Evolutionary conservation across 2,888 invertebrate genomes (phyloP).

Genomic region (Cybosia mesomella): DNA sequence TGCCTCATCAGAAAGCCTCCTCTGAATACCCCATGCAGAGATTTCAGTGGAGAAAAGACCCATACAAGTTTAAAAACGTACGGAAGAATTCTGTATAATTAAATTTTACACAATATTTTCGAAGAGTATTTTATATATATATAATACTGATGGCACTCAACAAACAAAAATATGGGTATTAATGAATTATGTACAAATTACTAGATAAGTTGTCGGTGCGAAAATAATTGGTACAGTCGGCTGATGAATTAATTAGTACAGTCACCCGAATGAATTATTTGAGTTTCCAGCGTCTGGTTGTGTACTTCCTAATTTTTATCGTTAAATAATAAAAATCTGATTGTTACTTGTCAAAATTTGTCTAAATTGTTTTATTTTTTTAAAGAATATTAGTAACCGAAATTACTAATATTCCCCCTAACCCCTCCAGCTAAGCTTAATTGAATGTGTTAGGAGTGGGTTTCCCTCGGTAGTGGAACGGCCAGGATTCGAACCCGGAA

Average conservation of each 20-base stretch:
- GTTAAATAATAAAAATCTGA: conserved; percentile 29
- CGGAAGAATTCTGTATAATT: not conserved
- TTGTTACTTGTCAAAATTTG: conserved; percentile 14
- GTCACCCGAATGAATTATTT: conserved; percentile 52
- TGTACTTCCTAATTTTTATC: conserved; percentile 41
- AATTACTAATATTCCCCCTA: too few species aligned
- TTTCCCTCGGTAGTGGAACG: too few species aligned
- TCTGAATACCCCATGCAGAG: too few species aligned
- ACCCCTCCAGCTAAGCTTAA: too few species aligned
- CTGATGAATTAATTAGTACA: conserved; percentile 56
- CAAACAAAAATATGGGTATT: conserved; percentile 34
- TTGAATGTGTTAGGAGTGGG: too few species aligned
- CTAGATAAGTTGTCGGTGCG: conserved; percentile 44
- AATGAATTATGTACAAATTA: conserved; percentile 52
- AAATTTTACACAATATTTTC: conserved; percentile 19
- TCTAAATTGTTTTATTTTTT: not conserved
- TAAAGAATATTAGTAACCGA: too few species aligned
- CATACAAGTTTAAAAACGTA: not conserved
- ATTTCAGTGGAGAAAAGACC: too few species aligned
- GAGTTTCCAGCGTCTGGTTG: conserved; percentile 38
- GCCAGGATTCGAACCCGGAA: too few species aligned
- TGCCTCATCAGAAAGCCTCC: too few species aligned
- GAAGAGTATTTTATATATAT: conserved; percentile 9
- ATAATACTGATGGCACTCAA: conserved; percentile 18
- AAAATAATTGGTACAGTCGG: conserved; percentile 51